Conservation (phyloP, 2,797 vertebrate species). For the Brachyrhaphis roseni region DNA sequence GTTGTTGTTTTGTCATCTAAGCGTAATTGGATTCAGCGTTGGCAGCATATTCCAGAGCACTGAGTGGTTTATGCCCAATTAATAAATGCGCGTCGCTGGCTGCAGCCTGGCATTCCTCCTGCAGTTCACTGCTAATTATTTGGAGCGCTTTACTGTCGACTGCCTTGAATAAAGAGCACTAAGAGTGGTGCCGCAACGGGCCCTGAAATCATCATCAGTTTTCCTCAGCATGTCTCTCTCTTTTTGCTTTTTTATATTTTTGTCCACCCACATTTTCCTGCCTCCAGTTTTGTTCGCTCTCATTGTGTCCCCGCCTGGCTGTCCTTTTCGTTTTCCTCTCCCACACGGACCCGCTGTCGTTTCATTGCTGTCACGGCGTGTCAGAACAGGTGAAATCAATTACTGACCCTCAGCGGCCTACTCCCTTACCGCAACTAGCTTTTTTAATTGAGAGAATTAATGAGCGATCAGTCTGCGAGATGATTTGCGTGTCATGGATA, state of each 20-base stretch:
- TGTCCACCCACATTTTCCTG: slow-evolving; percentile 43
- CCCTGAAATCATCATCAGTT: slow-evolving; percentile 66
- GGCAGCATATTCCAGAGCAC: slow-evolving; percentile 51
- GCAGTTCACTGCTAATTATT: slow-evolving; percentile 71
- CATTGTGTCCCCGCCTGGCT: slow-evolving; percentile 30
- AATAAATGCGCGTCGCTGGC: slow-evolving; percentile 64
- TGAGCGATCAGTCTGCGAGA: slow-evolving; percentile 69
- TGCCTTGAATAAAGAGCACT: slow-evolving; percentile 64
- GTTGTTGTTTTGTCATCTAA: slow-evolving; percentile 59
- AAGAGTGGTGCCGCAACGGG: slow-evolving; percentile 60
- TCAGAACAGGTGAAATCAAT: slow-evolving; percentile 81
- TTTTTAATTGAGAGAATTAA: slow-evolving; percentile 75
- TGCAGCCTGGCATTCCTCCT: slow-evolving; percentile 54
- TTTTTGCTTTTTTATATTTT: neutral
- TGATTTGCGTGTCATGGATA: slow-evolving; percentile 64
- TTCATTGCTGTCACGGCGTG: slow-evolving; percentile 62
- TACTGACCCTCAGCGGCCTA: slow-evolving; percentile 63
- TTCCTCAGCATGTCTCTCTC: slow-evolving; percentile 34
- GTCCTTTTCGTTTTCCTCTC: slow-evolving; percentile 46
- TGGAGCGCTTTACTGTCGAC: slow-evolving; percentile 68
- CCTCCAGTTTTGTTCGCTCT: slow-evolving; percentile 33
- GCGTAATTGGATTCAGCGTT: slow-evolving; percentile 63
- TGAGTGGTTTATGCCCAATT: slow-evolving; percentile 70
- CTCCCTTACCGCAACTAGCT: slow-evolving; percentile 63
- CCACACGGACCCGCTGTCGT: slow-evolving; percentile 37